Percentiles rank a stretch among this genome's conserved stretches.
These are phyloP conservation scores for Drosophila truncata DNA, from an alignment of 1,140 invertebrate species.

Conservation along the genomic window DNA sequence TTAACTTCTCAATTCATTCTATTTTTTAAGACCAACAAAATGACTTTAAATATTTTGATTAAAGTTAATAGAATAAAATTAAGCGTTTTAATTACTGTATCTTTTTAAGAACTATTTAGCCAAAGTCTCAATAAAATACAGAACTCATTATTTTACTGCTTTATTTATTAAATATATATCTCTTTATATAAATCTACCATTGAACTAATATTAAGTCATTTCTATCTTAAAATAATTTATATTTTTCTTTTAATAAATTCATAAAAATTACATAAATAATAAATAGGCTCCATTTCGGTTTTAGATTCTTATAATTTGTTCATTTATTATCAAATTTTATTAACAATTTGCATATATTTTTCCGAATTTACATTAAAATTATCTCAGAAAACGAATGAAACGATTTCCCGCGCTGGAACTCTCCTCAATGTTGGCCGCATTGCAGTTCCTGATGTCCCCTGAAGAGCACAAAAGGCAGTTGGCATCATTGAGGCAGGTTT, in stretches of 20 bases:
- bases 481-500: conserved; percentile 63
- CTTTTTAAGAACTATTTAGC: background rate
- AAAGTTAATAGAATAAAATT: background rate
- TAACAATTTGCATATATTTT: background rate
- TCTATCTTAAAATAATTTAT: background rate
- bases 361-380: background rate
- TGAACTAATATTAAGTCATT: background rate
- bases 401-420: conserved; percentile 48
- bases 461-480: conserved; percentile 73
- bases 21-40: too few species aligned
- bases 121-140: background rate
- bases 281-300: background rate
- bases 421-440: conserved; percentile 50
- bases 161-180: background rate
- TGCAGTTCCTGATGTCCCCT: conserved; percentile 68
- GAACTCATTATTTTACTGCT: background rate
- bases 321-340: background rate
- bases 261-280: background rate
- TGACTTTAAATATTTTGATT: too few species aligned
- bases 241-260: background rate
- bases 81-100: background rate
- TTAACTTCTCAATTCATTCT: too few species aligned
- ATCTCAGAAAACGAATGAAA: conserved; percentile 57
- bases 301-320: background rate
- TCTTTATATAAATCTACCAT: background rate